Evolutionary conservation across 1,140 invertebrate species (phyloP).

Genomic region (Caenorhabditis remanei): DNA sequence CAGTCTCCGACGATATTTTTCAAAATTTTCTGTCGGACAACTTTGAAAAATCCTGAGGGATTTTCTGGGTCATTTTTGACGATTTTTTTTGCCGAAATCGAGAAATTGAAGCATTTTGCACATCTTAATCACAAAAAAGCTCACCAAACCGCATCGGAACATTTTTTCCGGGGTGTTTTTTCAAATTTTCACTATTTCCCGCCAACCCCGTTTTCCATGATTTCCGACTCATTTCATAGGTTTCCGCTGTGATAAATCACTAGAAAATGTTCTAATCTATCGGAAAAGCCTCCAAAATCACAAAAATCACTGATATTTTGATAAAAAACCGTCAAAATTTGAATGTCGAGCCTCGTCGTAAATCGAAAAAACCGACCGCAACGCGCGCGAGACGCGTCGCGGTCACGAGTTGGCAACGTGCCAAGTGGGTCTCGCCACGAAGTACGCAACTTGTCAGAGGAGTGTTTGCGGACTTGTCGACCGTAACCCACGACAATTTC

Average conservation of each 20-base stretch:
- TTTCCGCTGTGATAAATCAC: background rate
- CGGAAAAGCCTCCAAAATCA: background rate
- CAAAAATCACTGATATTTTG: background rate
- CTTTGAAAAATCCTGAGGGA: background rate
- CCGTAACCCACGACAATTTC: background rate
- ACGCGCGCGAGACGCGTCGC: background rate
- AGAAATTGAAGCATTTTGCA: background rate
- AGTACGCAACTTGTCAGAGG: background rate
- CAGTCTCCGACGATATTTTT: too few species aligned
- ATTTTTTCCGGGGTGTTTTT: slow-evolving; percentile 6
- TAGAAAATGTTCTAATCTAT: background rate
- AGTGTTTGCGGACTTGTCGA: slow-evolving; percentile 20
- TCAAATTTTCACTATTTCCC: background rate
- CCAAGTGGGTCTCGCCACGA: slow-evolving; percentile 14
- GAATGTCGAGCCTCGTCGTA: background rate
- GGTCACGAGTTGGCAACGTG: background rate
- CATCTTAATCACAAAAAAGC: background rate
- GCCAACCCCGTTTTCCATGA: background rate
- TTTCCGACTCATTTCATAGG: background rate
- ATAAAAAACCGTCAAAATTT: background rate
- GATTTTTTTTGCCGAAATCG: background rate
- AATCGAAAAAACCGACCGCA: background rate
- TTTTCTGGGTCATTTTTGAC: background rate
- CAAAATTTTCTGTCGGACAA: background rate
- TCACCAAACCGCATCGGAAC: background rate